A percentile compares a stretch with the other conserved stretches of the same genome.
These are phyloP conservation scores for Sminthurides bifidus DNA, from an alignment of 1,140 invertebrate species.

Conservation along the genomic window DNA sequence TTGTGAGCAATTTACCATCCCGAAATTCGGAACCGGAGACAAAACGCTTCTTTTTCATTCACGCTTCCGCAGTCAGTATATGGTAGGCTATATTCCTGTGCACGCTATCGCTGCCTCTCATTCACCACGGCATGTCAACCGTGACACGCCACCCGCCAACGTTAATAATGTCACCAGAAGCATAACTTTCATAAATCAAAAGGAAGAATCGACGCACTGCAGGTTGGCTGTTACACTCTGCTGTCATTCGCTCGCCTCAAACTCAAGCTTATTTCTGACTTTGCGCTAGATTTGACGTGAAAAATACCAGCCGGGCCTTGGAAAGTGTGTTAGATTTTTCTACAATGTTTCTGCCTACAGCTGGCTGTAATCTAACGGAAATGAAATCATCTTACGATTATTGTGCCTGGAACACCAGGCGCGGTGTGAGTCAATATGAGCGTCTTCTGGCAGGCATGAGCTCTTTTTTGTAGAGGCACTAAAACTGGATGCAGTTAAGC, in stretches of 20 bases:
- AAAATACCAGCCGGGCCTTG: not conserved
- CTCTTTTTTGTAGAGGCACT: constrained; percentile 38
- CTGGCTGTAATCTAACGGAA: not conserved
- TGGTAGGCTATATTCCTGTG: no score
- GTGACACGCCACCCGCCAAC: no score
- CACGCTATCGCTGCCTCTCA: no score
- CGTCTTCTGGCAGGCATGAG: constrained; percentile 46
- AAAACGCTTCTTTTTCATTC: not conserved
- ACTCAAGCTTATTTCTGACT: not conserved
- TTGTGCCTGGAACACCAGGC: constrained; percentile 46
- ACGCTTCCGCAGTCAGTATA: not conserved
- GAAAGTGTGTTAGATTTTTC: not conserved
- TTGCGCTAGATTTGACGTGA: not conserved
- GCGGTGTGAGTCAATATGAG: constrained; percentile 43
- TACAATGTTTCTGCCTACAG: not conserved
- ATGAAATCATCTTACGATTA: constrained; percentile 37
- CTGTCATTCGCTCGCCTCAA: no score
- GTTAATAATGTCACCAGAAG: no score
- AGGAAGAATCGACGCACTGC: no score
- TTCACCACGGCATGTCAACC: no score
- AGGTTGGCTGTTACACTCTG: no score
- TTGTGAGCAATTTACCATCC: no score
- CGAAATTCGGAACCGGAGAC: not conserved
- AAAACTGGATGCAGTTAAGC: constrained; percentile 41
- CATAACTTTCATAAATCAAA: no score